phyloP scores from a whole-genome alignment of 2,888 invertebrate species.

The Plebejus argus region DNA sequence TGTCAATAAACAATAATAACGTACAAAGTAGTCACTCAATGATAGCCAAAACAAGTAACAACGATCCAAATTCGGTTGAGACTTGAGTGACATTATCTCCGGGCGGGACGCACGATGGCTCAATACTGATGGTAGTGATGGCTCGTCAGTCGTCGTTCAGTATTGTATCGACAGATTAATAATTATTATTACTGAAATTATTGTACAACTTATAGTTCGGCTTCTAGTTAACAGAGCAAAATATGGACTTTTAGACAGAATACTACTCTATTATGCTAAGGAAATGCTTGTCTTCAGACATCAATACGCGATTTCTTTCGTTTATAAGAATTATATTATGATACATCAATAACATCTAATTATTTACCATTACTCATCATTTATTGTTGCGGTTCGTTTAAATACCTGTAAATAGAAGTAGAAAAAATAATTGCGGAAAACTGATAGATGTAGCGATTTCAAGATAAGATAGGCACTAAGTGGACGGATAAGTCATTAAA shows the following conservation, averaged over 20 bases:
- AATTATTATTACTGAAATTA: too few species aligned
- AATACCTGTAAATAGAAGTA: background rate
- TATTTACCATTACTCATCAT: background rate
- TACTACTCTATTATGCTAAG: too few species aligned
- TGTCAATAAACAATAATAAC: slow-evolving; percentile 6
- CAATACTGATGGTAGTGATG: background rate
- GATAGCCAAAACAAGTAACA: slow-evolving; percentile 13
- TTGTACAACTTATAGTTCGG: background rate
- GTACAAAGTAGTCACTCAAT: background rate
- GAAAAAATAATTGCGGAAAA: slow-evolving; percentile 1
- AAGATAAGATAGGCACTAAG: background rate
- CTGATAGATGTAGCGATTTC: background rate
- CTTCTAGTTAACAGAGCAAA: background rate
- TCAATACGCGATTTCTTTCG: background rate
- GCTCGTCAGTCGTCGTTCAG: background rate
- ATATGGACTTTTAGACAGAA: too few species aligned
- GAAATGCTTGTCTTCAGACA: background rate
- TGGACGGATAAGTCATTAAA: background rate
- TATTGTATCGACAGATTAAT: too few species aligned
- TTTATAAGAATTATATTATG: background rate
- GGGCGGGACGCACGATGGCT: background rate
- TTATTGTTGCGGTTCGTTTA: background rate
- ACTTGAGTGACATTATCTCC: slow-evolving; percentile 8
- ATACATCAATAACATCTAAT: background rate
- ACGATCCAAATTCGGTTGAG: background rate